Base-by-base conservation (phyloP, 53 echinoderm and acorn worm species). In the Pentamera pediparva region DNA sequence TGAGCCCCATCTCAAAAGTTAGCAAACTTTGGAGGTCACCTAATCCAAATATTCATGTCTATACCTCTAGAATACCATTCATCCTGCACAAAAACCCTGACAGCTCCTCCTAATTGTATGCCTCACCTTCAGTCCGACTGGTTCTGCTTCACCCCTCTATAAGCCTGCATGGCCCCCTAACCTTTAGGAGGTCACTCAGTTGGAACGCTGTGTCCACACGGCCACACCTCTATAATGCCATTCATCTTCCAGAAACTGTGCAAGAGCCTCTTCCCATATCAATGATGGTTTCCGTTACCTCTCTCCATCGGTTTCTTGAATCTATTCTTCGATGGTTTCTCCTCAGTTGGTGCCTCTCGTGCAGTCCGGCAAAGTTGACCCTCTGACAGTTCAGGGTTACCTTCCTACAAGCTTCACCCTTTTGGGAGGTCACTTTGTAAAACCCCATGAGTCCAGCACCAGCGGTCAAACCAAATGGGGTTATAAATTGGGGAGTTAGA, bases 211-310 rank as follows among this genome's bases (percentile, higher is more conserved):
- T n/a, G 17, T 52, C 25, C 15, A 11, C 2, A 15, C 3, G 32
- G 12, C 15, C 45, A 25, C 56, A 96, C 96, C 96, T 81, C 89
- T 81, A 9, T 92, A 88, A 54, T 85, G 91, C 96, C 96, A 96
- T 29, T 91, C 96, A 69, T 91, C 82, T 9, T 85, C 91, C 41
- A 83, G 76, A 20, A 85, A 91, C 54, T 83, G 82, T 3, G 91
- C 96, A 10, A 96, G 72, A 31, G 91, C 91, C 29, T 96, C 96
- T 35, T 96, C 91, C 62, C 82, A 82, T 8, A 73, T 82, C 27
- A 64, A 41, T 50, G 87, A 73, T 32, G 36, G 24, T 27, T 52
- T 77, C 35, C 61, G 31, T 33, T 33, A 48, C 20, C 33, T 75
- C 2, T 18, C 81, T 19, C 52, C 78, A 50, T 74, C 62, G 31